A percentile compares a stretch with the other conserved stretches of the same genome.
Evolutionary conservation across 2,888 invertebrate genomes (phyloP).

Genomic region (Sisyra nigra): DNA sequence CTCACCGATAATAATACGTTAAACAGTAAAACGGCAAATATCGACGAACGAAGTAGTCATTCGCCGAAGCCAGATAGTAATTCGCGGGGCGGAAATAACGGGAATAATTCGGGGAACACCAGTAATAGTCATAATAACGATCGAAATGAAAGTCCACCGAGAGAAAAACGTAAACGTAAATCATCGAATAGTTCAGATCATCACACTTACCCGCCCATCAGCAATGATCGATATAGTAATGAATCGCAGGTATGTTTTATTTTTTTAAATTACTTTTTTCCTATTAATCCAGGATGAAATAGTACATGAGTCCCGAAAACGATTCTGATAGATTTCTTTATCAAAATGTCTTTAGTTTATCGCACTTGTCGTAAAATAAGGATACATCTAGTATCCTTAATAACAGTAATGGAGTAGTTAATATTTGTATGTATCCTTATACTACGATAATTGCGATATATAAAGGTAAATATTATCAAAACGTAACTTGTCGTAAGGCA

Average conservation of each 20-base stretch:
- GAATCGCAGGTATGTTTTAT: conserved; percentile 43
- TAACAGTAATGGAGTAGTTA: too few species aligned
- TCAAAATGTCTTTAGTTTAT: too few species aligned
- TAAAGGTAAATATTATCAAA: too few species aligned
- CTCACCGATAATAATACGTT: conserved; percentile 69
- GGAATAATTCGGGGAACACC: conserved; percentile 13
- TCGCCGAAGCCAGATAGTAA: conserved; percentile 11
- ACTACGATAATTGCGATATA: too few species aligned
- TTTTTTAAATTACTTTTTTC: background rate
- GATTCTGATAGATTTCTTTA: too few species aligned
- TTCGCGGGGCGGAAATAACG: conserved; percentile 16
- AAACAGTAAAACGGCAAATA: conserved; percentile 24
- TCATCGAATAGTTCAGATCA: conserved; percentile 38
- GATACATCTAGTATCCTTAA: too few species aligned
- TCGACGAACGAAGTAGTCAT: conserved; percentile 3
- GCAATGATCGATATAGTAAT: conserved; percentile 44
- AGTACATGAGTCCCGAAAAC: too few species aligned
- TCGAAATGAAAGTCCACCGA: conserved; percentile 20
- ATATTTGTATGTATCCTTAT: too few species aligned
- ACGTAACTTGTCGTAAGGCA: too few species aligned
- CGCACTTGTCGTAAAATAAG: too few species aligned
- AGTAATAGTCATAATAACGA: conserved; percentile 20
- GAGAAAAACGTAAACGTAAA: conserved; percentile 46
- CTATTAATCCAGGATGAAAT: too few species aligned
- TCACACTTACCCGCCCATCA: conserved; percentile 39